Conservation (phyloP, 2,113 vertebrate species). For the Corythoichthys haematopterus region DNA sequence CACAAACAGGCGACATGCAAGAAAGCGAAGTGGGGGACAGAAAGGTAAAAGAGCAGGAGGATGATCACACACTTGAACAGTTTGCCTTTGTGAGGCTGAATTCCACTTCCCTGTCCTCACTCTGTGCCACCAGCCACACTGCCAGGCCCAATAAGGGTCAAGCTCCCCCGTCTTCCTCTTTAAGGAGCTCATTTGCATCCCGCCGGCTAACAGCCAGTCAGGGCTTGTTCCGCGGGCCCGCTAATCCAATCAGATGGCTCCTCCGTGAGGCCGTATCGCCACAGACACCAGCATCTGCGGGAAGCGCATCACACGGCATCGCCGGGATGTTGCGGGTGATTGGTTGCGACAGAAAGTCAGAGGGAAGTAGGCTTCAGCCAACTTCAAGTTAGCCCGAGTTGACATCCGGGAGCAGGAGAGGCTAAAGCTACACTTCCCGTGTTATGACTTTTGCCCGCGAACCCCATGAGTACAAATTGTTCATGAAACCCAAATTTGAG, state of each 20-base stretch:
- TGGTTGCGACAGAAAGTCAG: conserved; percentile 65
- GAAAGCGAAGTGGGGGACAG: conserved; percentile 36
- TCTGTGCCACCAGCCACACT: conserved; percentile 48
- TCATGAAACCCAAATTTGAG: conserved; percentile 59
- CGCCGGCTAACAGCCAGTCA: conserved; percentile 68
- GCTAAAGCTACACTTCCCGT: conserved; percentile 54
- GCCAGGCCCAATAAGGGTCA: conserved; percentile 70
- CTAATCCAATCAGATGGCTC: conserved; percentile 69
- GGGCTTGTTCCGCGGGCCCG: conserved; percentile 58
- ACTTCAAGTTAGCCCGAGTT: conserved; percentile 49
- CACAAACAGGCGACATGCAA: conserved; percentile 21
- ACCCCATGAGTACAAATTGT: conserved; percentile 50
- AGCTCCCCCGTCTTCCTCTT: conserved; percentile 47
- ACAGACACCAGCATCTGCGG: conserved; percentile 62
- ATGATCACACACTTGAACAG: conserved; percentile 45
- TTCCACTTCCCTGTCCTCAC: conserved; percentile 32
- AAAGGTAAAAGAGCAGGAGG: not conserved
- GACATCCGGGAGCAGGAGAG: conserved; percentile 52
- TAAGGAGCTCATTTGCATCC: conserved; percentile 71
- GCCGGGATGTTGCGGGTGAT: conserved; percentile 47
- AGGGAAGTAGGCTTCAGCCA: conserved; percentile 51
- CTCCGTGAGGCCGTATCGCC: conserved; percentile 59
- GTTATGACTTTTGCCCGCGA: conserved; percentile 53
- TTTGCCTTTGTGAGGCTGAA: conserved; percentile 46
- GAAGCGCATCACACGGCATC: conserved; percentile 64